Evolutionary conservation across 2,797 vertebrate species (phyloP), one percentile per base, ranked within the genome.

Genomic region (Notolabrus celidotus): DNA sequence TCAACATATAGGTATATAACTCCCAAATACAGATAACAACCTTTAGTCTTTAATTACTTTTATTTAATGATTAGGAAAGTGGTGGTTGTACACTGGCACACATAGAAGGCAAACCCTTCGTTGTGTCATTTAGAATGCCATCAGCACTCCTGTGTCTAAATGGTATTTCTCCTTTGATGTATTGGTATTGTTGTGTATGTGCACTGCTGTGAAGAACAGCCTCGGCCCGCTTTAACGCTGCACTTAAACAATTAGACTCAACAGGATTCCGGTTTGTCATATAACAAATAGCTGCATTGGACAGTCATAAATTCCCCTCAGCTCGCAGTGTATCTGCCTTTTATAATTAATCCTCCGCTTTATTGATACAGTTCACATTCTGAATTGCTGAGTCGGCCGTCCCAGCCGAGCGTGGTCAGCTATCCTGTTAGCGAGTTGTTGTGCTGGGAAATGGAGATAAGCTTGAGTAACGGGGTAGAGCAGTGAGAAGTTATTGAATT

Each of bases 331-430:
- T 43, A 29, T 80, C 79, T 53, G 62, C 73, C 53, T 62, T 71
- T 79, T 49, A 61, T 74, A 78, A 85, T 80, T 81, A 72, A 84
- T 84, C 67, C 57, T 63, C 54, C 12, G 5, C 46, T 71, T 86
- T 83, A 82, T 84, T 88, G 77, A 83, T 78, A 85, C 63, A 17
- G 59, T 79, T 87, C 64, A 69, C 79, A 71, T 54, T 62, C 65
- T 55, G 43, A 69, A 71, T 45, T 36, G 86, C 84, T 77, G 76
- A 85, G 45, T 83, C 52, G 3, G 71, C 50, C 4, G 0, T 61
- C 57, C 56, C 43, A 2, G 38, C 3, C 55, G 58, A 53, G 83
- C 71, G 0, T 12, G 59, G 68, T 81, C 84, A 84, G 74, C 76
- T 67, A 6, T 71, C 52, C 74, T 62, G 52, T 20, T 80, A 43